A percentile compares a stretch with the other conserved stretches of the same genome.
Conservation (phyloP, 2,113 vertebrate genomes). For the Rhinopomastus cyanomelas region DNA sequence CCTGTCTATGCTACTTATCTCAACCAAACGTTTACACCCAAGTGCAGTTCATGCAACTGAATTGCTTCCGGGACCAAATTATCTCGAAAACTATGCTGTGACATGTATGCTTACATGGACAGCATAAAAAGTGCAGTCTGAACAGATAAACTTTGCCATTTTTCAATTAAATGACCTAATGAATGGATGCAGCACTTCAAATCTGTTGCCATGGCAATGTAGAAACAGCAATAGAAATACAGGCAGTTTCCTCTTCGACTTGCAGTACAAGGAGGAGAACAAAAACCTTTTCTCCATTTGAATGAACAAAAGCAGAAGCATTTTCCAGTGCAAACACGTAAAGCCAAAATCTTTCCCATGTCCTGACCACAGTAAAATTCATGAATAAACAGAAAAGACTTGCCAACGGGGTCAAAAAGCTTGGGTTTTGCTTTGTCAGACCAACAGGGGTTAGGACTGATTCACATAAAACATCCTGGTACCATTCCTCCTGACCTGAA, state of each 20-base stretch:
- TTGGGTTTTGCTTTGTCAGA: conserved; percentile 39
- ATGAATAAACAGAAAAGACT: conserved; percentile 64
- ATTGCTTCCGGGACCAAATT: background rate
- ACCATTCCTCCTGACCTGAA: conserved; percentile 27
- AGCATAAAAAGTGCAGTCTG: conserved; percentile 8
- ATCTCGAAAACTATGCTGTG: background rate
- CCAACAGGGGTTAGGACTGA: conserved; percentile 24
- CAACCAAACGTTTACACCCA: background rate
- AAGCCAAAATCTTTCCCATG: conserved; percentile 61
- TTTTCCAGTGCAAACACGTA: conserved; percentile 65
- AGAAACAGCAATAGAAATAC: conserved; percentile 34
- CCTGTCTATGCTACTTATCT: background rate
- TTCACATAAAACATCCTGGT: conserved; percentile 47
- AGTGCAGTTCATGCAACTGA: background rate
- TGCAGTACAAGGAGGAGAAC: conserved; percentile 19
- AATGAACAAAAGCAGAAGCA: conserved; percentile 58
- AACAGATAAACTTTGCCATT: conserved; percentile 34
- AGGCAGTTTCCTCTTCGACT: conserved; percentile 38
- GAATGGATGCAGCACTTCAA: conserved; percentile 62
- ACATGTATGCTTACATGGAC: background rate
- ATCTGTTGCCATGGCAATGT: conserved; percentile 67
- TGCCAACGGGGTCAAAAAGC: conserved; percentile 53
- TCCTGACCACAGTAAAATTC: conserved; percentile 62
- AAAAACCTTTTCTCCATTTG: conserved; percentile 61
- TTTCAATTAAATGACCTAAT: conserved; percentile 52